Conservation (phyloP, 2,113 vertebrate genomes). For the Himantopus leucocephalus region DNA sequence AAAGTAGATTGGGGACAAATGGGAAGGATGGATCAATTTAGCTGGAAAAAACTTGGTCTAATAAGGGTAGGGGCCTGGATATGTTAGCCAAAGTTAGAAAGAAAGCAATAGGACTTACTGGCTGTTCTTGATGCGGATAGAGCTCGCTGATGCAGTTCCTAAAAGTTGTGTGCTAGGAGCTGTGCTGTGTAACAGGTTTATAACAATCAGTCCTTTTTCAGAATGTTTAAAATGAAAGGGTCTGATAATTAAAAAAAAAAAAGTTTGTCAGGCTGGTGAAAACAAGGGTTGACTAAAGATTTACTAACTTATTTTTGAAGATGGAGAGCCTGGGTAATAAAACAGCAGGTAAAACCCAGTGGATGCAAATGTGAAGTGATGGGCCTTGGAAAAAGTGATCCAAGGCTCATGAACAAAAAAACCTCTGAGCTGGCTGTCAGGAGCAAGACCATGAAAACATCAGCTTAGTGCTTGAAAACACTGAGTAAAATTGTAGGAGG, state of each 20-base stretch:
- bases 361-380: background rate
- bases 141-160: background rate
- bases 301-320: background rate
- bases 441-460: background rate
- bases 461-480: background rate
- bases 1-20: background rate
- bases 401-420: background rate
- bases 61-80: background rate
- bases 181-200: background rate
- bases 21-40: background rate
- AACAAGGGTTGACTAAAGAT: background rate
- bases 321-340: background rate
- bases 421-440: background rate
- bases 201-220: background rate
- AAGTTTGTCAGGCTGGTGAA: background rate
- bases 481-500: background rate
- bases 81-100: background rate
- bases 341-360: background rate
- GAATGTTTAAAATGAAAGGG: background rate
- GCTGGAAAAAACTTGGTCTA: background rate
- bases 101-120: background rate
- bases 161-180: background rate
- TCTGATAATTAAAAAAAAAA: background rate
- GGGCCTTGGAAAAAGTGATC: background rate
- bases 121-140: background rate